These are phyloP conservation scores for Leptopilina clavipes DNA, from an alignment of 1,140 invertebrate genomes.

Conservation along the genomic window DNA sequence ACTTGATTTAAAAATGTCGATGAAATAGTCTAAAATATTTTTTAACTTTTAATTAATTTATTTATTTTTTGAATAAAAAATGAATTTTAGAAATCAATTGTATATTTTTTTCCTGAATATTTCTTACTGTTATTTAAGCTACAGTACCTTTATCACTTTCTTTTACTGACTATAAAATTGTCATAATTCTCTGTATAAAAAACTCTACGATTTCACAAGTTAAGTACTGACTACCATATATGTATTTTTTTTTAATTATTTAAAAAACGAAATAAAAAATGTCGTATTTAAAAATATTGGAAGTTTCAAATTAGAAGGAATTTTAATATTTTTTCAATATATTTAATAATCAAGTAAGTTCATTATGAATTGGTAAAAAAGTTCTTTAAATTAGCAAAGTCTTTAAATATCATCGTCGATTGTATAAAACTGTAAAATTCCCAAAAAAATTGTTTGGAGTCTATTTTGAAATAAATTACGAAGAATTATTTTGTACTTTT, in stretches of 20 bases:
- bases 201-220: not conserved
- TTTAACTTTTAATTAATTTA: too few species aligned
- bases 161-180: not conserved
- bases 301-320: not conserved
- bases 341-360: too few species aligned
- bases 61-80: too few species aligned
- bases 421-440: conserved; percentile 16
- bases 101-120: not conserved
- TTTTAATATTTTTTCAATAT: too few species aligned
- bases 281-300: not conserved
- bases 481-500: conserved; percentile 14
- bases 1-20: too few species aligned
- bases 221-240: conserved; percentile 13
- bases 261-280: too few species aligned
- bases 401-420: not conserved
- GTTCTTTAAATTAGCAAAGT: not conserved
- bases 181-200: conserved; percentile 27
- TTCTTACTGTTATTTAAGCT: not conserved
- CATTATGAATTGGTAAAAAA: not conserved
- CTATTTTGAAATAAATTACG: not conserved
- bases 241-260: too few species aligned
- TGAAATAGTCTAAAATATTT: too few species aligned
- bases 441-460: not conserved
- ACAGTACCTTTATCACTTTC: not conserved
- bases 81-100: not conserved